A percentile compares a stretch with the other conserved stretches of the same genome.
phyloP scores from a whole-genome alignment of 1,140 invertebrate genomes.

The Brachystomella parvula region DNA sequence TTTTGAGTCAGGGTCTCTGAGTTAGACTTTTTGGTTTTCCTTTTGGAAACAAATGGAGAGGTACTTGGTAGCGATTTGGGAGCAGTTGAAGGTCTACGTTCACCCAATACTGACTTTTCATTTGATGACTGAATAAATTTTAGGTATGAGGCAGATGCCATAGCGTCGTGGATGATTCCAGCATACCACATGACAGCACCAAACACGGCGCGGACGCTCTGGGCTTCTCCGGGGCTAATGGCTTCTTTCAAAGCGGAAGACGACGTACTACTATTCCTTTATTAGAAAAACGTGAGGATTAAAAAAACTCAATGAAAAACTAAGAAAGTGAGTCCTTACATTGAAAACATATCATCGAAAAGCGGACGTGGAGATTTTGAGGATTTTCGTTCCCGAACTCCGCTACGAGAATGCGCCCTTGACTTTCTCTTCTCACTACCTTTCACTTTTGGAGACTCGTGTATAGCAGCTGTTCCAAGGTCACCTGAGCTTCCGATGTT shows the following conservation, averaged over 20 bases:
- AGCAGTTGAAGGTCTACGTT: too few relatives aligned
- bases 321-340: too few relatives aligned
- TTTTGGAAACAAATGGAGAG: too few relatives aligned
- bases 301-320: too few relatives aligned
- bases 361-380: neutral
- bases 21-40: too few relatives aligned
- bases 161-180: constrained; percentile 92
- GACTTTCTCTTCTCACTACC: constrained; percentile 26
- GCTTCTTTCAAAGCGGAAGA: constrained; percentile 63
- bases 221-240: constrained; percentile 83
- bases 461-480: neutral
- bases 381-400: neutral
- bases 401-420: constrained; percentile 13
- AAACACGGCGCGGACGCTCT: constrained; percentile 85
- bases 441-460: constrained; percentile 16
- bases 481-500: constrained; percentile 20
- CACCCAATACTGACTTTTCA: neutral
- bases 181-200: constrained; percentile 96
- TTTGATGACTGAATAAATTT: neutral
- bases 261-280: too few relatives aligned
- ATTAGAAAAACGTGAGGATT: too few relatives aligned
- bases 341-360: constrained; percentile 3
- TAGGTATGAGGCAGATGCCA: constrained; percentile 91
- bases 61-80: too few relatives aligned
- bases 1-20: too few relatives aligned